These are phyloP conservation scores for Dryobotodes eremita DNA, from an alignment of 2,888 invertebrate species.

Conservation along the genomic window DNA sequence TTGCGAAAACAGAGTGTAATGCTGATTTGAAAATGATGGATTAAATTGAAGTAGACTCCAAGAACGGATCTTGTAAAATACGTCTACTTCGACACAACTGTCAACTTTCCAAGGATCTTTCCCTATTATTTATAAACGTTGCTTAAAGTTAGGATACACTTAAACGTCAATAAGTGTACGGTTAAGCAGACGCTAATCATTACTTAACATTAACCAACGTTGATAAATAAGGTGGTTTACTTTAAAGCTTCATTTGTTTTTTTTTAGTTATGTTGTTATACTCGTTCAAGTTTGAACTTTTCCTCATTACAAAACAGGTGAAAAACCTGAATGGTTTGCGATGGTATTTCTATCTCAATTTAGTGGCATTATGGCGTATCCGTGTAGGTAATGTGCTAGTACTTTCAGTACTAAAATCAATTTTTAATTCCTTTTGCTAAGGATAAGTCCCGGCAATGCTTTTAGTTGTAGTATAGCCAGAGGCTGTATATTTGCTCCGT, in stretches of 20 bases:
- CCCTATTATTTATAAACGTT: too few relatives aligned
- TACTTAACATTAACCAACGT: too few relatives aligned
- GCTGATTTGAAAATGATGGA: constrained; percentile 13
- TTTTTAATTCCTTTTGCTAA: background rate
- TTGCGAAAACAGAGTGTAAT: constrained; percentile 39
- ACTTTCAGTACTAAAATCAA: background rate
- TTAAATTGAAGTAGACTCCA: background rate
- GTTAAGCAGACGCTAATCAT: too few relatives aligned
- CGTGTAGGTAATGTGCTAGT: background rate
- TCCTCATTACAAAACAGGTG: background rate
- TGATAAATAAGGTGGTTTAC: too few relatives aligned
- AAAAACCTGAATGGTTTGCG: background rate
- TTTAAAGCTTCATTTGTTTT: background rate
- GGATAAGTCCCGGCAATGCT: background rate
- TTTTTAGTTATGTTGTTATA: background rate
- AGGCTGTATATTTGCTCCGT: background rate
- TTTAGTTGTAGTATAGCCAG: background rate
- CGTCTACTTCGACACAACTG: background rate
- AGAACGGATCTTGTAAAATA: background rate
- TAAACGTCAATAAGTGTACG: too few relatives aligned
- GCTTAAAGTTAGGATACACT: too few relatives aligned
- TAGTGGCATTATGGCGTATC: background rate
- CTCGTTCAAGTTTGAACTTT: background rate
- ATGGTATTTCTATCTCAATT: background rate
- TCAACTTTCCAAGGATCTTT: background rate